Evolutionary conservation across 2,113 vertebrate species (phyloP).

Genomic region (Maccullochella peelii): DNA sequence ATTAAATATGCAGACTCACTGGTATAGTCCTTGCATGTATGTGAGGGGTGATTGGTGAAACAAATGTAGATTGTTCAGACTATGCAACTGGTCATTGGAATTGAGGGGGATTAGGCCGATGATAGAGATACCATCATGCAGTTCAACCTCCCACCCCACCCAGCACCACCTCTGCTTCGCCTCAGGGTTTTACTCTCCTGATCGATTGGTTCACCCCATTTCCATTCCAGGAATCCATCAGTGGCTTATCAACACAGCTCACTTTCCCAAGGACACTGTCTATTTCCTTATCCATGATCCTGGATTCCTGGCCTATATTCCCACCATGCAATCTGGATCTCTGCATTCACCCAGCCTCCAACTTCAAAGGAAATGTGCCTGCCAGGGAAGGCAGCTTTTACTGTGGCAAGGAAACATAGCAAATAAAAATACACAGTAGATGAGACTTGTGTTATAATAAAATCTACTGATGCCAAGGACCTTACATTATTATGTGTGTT

Average conservation of each 20-base stretch:
- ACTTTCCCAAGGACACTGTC: slow-evolving; percentile 66
- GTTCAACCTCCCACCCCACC: slow-evolving; percentile 40
- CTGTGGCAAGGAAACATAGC: slow-evolving; percentile 29
- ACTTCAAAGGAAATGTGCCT: slow-evolving; percentile 65
- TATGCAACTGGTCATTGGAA: slow-evolving; percentile 41
- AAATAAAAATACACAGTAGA: slow-evolving; percentile 53
- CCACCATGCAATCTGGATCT: slow-evolving; percentile 41
- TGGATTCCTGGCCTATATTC: slow-evolving; percentile 47
- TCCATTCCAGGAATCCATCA: slow-evolving; percentile 72
- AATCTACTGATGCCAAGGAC: not conserved
- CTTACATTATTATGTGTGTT: slow-evolving; percentile 1
- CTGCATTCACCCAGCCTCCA: slow-evolving; percentile 29
- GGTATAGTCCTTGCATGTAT: not conserved
- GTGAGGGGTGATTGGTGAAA: slow-evolving; percentile 13
- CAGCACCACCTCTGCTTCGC: slow-evolving; percentile 47
- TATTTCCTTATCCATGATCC: slow-evolving; percentile 58
- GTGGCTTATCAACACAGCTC: slow-evolving; percentile 59
- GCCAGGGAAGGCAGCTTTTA: slow-evolving; percentile 36
- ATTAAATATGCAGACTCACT: not conserved
- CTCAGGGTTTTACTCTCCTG: slow-evolving; percentile 58
- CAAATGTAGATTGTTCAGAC: slow-evolving; percentile 6
- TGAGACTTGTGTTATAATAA: slow-evolving; percentile 16
- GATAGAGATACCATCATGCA: slow-evolving; percentile 63
- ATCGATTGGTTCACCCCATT: slow-evolving; percentile 70
- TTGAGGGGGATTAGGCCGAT: slow-evolving; percentile 49